Base-by-base conservation (phyloP, 2,113 vertebrate genomes). In the Labeo catla region DNA sequence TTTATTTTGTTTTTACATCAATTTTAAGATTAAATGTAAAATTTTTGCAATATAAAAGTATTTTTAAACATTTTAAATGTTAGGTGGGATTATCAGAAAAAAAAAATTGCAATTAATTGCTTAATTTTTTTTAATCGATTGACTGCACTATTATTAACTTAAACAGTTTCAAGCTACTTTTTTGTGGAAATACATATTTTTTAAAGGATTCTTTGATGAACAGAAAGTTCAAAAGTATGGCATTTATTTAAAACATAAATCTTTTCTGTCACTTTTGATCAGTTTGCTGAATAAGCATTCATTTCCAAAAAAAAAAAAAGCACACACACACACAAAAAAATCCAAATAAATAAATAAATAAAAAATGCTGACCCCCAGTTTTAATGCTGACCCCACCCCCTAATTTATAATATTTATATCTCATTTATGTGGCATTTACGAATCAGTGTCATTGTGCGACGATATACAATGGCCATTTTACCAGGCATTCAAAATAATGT, bases 391-490 rank as follows among this genome's bases (percentile, higher is more conserved):
- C n/a, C 28, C 28, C 28, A 28, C 28, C 28, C 28, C 28, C 28
- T 2, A 28, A 28, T 28, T 28, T 28, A 28, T 28, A 28, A 28
- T 65, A 54, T 57, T 54, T 19, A n/a, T 57, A 74, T 57, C 34
- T 8, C 34, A 11, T 57, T 39, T 57, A 36, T 57, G 39, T 3
- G 57, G 52, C 4, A 39, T 78, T 78, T 9, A 63, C 23, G 39
- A 80, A 45, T 47, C 36, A 9, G n/a, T 16, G 78, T 81, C 57
- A 47, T 2, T 23, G 21, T 65, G 57, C 0, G n/a, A 81, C 59
- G 23, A 65, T 63, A 65, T 65, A 23, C 78, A 81, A 65, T 65
- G 43, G 36, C 21, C 78, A 39, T 23, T 47, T 81, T 15, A 63
- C 2, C 11, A 47, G 39, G n/a, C 57, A 28, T 63, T 81, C 21